Evolutionary conservation across 2,888 invertebrate genomes (phyloP).

Genomic region (Muscina levida): DNA sequence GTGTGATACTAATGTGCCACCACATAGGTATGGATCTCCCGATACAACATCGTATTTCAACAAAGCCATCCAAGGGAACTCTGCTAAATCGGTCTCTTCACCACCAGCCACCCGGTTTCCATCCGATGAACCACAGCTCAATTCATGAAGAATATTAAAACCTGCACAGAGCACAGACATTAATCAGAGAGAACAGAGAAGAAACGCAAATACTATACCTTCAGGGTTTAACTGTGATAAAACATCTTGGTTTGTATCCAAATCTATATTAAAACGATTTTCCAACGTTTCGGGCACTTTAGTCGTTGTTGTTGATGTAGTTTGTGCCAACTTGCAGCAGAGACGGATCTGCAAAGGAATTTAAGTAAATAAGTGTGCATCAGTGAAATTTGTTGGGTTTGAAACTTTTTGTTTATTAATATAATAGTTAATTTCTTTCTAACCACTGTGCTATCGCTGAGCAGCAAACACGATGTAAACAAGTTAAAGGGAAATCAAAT

Average conservation of each 20-base stretch:
- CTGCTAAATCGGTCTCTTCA: conserved; percentile 82
- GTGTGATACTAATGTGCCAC: conserved; percentile 75
- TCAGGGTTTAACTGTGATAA: conserved; percentile 44
- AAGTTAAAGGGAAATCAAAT: too few species aligned
- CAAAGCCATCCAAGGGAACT: conserved; percentile 89
- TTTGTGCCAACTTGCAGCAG: conserved; percentile 43
- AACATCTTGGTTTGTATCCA: conserved; percentile 42
- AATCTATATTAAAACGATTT: conserved; percentile 34
- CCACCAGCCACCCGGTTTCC: conserved; percentile 84
- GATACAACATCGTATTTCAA: conserved; percentile 81
- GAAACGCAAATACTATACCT: conserved; percentile 26
- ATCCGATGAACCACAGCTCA: conserved; percentile 82
- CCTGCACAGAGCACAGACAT: conserved; percentile 59
- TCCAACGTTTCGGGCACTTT: not conserved
- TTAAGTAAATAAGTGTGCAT: too few species aligned
- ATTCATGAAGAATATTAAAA: conserved; percentile 66
- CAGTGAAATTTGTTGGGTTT: too few species aligned
- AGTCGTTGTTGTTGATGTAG: not conserved
- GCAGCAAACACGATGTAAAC: too few species aligned
- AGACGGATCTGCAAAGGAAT: conserved; percentile 41
- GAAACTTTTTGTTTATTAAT: too few species aligned
- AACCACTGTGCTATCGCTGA: too few species aligned
- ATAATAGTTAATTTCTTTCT: too few species aligned
- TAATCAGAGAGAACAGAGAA: too few species aligned
- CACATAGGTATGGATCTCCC: conserved; percentile 75